Conservation (phyloP, 2,888 invertebrate species). For the Boloria selene region DNA sequence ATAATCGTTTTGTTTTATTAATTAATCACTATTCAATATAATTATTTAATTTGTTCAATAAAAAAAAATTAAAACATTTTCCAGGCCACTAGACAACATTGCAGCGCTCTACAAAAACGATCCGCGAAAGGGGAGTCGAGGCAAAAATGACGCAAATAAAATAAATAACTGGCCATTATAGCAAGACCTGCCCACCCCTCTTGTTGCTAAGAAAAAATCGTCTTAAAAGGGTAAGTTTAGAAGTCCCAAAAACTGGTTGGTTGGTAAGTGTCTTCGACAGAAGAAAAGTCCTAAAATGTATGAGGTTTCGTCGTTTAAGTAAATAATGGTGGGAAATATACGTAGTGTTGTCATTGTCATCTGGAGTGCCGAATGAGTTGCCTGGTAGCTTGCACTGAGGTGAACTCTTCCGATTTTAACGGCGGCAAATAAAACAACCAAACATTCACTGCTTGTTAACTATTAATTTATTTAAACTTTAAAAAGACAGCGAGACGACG, state of each 20-base stretch:
- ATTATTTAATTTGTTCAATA: not conserved
- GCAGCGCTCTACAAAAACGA: constrained; percentile 67
- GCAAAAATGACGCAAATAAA: constrained; percentile 77
- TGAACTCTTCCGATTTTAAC: too few relatives aligned
- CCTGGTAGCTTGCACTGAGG: too few relatives aligned
- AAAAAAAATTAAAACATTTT: constrained; percentile 30
- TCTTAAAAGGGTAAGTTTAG: constrained; percentile 35
- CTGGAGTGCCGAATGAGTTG: too few relatives aligned
- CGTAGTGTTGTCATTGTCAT: not conserved
- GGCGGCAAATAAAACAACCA: too few relatives aligned
- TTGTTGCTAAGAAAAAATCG: constrained; percentile 32
- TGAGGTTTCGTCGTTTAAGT: constrained; percentile 12
- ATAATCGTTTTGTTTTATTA: not conserved
- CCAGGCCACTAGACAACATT: constrained; percentile 56
- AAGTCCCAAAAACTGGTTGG: constrained; percentile 46
- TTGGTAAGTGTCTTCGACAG: constrained; percentile 50
- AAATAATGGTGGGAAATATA: not conserved
- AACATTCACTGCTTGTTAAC: too few relatives aligned
- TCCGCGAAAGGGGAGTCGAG: constrained; percentile 66
- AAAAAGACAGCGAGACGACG: too few relatives aligned
- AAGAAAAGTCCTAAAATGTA: constrained; percentile 36
- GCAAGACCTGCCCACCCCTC: constrained; percentile 46
- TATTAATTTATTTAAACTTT: too few relatives aligned
- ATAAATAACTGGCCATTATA: constrained; percentile 60
- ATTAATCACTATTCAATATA: not conserved